phyloP scores from a whole-genome alignment of 2,797 vertebrate species.

The Notolabrus celidotus region DNA sequence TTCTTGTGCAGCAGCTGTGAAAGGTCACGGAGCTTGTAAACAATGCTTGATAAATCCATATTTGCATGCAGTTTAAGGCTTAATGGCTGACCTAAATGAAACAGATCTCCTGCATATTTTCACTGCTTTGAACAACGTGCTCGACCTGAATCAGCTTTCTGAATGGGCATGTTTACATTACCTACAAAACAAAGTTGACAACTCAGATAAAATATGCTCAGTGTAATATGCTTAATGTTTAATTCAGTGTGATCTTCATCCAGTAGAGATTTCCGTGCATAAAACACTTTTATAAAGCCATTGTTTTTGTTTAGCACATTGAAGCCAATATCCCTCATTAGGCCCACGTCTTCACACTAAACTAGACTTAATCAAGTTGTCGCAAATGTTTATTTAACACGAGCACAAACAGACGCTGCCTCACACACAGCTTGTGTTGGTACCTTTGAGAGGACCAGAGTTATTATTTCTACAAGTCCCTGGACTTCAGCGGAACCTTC shows the following conservation, averaged over 20 bases:
- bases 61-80: slow-evolving; percentile 8
- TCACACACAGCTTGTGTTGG: slow-evolving; percentile 25
- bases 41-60: slow-evolving; percentile 41
- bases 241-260: slow-evolving; percentile 50
- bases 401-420: slow-evolving; percentile 45
- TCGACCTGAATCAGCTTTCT: slow-evolving; percentile 6
- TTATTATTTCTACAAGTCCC: slow-evolving; percentile 17
- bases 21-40: slow-evolving; percentile 44
- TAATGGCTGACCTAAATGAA: slow-evolving; percentile 45
- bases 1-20: slow-evolving; percentile 22
- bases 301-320: slow-evolving; percentile 59
- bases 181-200: slow-evolving; percentile 17
- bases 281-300: slow-evolving; percentile 37
- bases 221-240: slow-evolving; percentile 42
- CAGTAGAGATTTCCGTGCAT: slow-evolving; percentile 40
- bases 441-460: slow-evolving; percentile 7
- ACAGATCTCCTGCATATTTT: not conserved
- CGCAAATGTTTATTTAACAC: slow-evolving; percentile 52
- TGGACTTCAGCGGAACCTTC: not conserved
- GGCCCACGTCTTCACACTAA: slow-evolving; percentile 55
- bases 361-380: slow-evolving; percentile 69
- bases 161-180: not conserved
- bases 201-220: slow-evolving; percentile 34
- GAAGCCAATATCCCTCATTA: slow-evolving; percentile 68
- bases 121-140: slow-evolving; percentile 11